Evolutionary conservation across 2,113 vertebrate genomes (phyloP), one percentile per base, ranked within the genome.

Genomic region (Centropus unirufus): DNA sequence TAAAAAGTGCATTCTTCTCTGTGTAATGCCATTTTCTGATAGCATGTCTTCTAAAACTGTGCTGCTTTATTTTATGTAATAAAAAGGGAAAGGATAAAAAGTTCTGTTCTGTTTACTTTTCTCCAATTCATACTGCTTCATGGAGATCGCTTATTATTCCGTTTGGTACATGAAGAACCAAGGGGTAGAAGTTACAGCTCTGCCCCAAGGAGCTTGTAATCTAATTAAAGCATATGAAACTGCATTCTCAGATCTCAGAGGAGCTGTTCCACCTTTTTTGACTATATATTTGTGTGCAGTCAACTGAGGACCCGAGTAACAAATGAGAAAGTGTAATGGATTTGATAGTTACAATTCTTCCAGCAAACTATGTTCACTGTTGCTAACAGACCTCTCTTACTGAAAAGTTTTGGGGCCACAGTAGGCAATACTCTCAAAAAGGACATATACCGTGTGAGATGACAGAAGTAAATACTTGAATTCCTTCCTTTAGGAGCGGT

Each of bases 171-270:
- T 44, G 64, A 87, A 63, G 72, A 80, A 70, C 75, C 0, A 1
- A 93, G 86, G 73, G 39, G 52, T 80, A 77, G 72, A 81, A 90
- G 79, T 82, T 89, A 84, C 55, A 92, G 54, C 67, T 82, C 22
- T 90, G 81, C 91, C 91, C 82, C 91, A 74, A 91, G 90, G 91
- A 96, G 59, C 72, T 94, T 91, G 90, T 92, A 89, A 88, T 90
- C 85, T 92, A 95, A 92, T 95, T 96, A 95, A 87, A 95, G 80
- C 75, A 46, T 80, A 73, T 82, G 79, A 95, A 91, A 62, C 72
- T 80, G 75, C 72, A 18, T 90, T 95, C 82, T 92, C 63, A 80
- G 75, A 90, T 91, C 89, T 94, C 94, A 63, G 93, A 75, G 75
- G 91, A 89, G 70, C 92, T 77, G 64, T 93, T 94, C 82, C 68